phyloP scores from a whole-genome alignment of 1,140 invertebrate species.

The Vanessa tameamea region DNA sequence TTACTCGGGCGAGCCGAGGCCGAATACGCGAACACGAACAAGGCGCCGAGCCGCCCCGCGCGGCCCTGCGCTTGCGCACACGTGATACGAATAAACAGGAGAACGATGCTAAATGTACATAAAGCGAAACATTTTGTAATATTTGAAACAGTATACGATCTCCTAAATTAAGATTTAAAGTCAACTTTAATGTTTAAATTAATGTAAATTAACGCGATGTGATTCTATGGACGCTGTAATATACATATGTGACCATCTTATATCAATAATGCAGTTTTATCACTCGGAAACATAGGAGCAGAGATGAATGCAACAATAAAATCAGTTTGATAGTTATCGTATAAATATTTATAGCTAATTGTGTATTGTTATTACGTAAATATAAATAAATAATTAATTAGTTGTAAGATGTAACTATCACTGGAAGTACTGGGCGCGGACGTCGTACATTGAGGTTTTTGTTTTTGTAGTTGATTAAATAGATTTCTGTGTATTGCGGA shows the following conservation, averaged over 20 bases:
- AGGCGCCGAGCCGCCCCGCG: slow-evolving; percentile 26
- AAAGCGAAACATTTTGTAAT: slow-evolving; percentile 78
- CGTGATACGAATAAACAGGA: slow-evolving; percentile 68
- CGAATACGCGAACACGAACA: slow-evolving; percentile 29
- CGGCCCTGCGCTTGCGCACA: slow-evolving; percentile 30
- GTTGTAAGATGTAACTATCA: slow-evolving; percentile 79
- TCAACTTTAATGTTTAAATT: slow-evolving; percentile 77
- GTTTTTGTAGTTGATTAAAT: slow-evolving; percentile 56
- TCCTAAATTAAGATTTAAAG: slow-evolving; percentile 80
- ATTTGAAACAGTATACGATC: slow-evolving; percentile 81
- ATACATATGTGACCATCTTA: slow-evolving; percentile 65
- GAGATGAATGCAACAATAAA: slow-evolving; percentile 73
- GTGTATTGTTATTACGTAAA: slow-evolving; percentile 80
- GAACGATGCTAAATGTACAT: slow-evolving; percentile 76
- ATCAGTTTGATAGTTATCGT: slow-evolving; percentile 77
- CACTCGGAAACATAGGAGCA: slow-evolving; percentile 63
- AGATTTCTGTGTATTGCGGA: slow-evolving; percentile 5
- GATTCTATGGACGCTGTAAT: slow-evolving; percentile 66
- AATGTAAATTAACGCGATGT: slow-evolving; percentile 73
- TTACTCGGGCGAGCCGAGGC: slow-evolving; percentile 37
- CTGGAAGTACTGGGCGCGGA: slow-evolving; percentile 66
- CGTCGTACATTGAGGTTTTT: slow-evolving; percentile 53
- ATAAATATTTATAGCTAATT: slow-evolving; percentile 81
- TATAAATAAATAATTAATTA: slow-evolving; percentile 80
- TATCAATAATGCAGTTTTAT: slow-evolving; percentile 60